A percentile compares a stretch with the other conserved stretches of the same genome.
Conservation (phyloP, 2,113 vertebrate genomes). For the Bubo bubo region DNA sequence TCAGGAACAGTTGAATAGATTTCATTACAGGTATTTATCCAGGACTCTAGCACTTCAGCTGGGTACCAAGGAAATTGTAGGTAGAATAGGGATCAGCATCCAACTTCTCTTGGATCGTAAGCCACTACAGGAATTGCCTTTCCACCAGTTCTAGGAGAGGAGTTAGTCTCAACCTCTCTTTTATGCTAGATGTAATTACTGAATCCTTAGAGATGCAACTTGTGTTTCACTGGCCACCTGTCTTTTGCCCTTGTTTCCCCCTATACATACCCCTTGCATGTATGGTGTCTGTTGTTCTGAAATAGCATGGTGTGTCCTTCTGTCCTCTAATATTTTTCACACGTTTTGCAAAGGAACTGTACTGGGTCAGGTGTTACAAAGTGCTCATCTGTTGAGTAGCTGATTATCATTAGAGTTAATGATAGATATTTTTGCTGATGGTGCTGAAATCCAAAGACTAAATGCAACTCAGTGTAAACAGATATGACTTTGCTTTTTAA, state of each 20-base stretch:
- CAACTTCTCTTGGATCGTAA: neutral
- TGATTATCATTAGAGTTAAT: neutral
- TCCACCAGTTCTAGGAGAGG: neutral
- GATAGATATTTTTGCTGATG: neutral
- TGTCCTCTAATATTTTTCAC: neutral
- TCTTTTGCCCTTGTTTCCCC: neutral
- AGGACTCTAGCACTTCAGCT: neutral
- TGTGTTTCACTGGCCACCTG: neutral
- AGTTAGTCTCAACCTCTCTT: neutral
- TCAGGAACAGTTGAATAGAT: neutral
- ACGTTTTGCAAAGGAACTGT: neutral
- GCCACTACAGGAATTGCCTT: neutral
- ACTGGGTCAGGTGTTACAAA: neutral
- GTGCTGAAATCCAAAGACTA: neutral
- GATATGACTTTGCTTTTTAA: neutral
- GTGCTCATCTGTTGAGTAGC: neutral
- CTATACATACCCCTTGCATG: rapidly evolving
- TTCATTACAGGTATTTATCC: neutral
- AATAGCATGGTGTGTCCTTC: neutral
- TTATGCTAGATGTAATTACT: neutral
- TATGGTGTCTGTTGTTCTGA: neutral
- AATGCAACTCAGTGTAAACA: neutral
- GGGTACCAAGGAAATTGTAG: neutral
- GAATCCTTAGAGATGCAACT: neutral
- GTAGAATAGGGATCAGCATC: neutral